Evolutionary conservation across 35 echinoderm and acorn worm genomes (phyloP).

Genomic region (Apostichopus japonicus): DNA sequence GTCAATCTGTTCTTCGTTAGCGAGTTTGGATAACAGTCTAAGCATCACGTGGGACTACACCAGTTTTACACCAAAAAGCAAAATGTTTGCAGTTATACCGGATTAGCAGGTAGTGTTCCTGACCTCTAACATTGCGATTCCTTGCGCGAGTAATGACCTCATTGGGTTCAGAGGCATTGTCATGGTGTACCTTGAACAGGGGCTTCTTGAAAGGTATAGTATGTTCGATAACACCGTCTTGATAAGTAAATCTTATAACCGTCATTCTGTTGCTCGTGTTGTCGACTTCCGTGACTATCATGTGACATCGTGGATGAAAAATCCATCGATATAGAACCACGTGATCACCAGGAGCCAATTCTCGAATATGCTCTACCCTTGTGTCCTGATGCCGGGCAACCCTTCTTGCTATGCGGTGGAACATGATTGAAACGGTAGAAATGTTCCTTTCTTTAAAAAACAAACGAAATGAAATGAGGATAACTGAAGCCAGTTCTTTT

Average conservation of each 20-base stretch:
- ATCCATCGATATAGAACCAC: too few relatives aligned
- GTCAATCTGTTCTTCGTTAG: too few relatives aligned
- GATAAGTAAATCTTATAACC: neutral
- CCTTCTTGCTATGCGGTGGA: neutral
- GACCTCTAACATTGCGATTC: neutral
- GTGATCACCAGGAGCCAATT: neutral
- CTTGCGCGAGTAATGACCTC: neutral
- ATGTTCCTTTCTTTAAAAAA: too few relatives aligned
- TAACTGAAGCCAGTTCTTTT: too few relatives aligned
- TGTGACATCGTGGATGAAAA: too few relatives aligned
- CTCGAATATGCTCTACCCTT: neutral
- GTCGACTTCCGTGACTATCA: neutral
- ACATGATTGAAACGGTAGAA: too few relatives aligned
- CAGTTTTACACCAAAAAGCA: slow-evolving; percentile 10
- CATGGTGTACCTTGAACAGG: neutral
- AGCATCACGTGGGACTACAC: neutral
- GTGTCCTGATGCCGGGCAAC: neutral
- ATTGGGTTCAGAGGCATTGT: neutral
- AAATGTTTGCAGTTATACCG: slow-evolving; percentile 16
- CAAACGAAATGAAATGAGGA: too few relatives aligned
- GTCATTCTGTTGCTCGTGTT: neutral
- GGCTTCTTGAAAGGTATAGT: neutral
- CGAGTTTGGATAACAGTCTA: neutral
- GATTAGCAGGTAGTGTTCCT: neutral
- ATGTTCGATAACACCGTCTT: neutral